Evolutionary conservation across 2,888 invertebrate genomes (phyloP).

Genomic region (Sminthurides aquaticus): DNA sequence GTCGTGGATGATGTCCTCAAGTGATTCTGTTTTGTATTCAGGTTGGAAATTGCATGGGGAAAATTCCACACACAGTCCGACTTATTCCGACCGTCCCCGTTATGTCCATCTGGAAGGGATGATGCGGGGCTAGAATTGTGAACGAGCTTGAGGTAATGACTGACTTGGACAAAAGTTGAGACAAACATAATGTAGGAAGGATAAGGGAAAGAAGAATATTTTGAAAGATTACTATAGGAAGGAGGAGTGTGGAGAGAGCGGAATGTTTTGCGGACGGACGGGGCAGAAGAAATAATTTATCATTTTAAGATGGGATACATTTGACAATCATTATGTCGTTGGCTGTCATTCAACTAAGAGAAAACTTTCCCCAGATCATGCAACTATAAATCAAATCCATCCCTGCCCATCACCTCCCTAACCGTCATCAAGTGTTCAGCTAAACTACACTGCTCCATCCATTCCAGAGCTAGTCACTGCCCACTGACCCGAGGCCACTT

Average conservation of each 20-base stretch:
- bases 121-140: not conserved
- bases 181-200: not conserved
- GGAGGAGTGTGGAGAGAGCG: too few species aligned
- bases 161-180: too few species aligned
- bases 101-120: not conserved
- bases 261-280: too few species aligned
- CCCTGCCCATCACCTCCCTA: not conserved
- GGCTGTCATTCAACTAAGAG: constrained; percentile 16
- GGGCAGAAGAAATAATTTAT: constrained; percentile 19
- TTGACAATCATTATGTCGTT: constrained; percentile 22
- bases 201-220: not conserved
- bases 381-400: constrained; percentile 21
- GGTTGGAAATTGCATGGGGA: not conserved
- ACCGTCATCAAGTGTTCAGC: not conserved
- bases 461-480: too few species aligned
- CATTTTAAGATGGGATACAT: constrained; percentile 18
- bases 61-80: not conserved
- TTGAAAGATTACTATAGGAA: not conserved
- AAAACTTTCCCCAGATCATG: constrained; percentile 13
- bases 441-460: too few species aligned
- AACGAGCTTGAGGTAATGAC: too few species aligned
- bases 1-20: not conserved
- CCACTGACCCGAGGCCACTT: too few species aligned
- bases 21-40: not conserved
- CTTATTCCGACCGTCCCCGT: not conserved